Conservation (phyloP, 2,113 vertebrate genomes). For the Carollia perspicillata region DNA sequence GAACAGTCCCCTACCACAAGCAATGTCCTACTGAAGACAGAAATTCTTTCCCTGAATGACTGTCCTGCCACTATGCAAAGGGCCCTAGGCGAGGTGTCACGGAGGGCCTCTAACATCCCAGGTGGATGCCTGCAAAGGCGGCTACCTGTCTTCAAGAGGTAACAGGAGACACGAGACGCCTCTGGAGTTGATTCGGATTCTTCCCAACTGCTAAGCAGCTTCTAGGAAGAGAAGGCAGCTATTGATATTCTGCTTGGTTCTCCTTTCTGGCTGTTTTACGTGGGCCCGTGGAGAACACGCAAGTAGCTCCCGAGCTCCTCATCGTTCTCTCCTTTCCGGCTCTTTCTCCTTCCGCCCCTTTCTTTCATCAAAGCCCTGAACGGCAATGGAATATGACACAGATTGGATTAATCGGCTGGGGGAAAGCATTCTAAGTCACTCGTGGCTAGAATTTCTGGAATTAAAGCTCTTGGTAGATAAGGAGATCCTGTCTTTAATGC, state of each 20-base stretch:
- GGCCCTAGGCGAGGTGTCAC: not conserved
- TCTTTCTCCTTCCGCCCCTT: not conserved
- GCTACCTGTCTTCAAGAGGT: not conserved
- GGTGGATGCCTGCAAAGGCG: not conserved
- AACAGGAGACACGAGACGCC: not conserved
- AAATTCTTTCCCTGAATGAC: not conserved
- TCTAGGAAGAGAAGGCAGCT: not conserved
- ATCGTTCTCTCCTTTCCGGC: not conserved
- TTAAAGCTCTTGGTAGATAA: not conserved
- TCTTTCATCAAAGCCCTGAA: not conserved
- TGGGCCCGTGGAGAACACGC: not conserved
- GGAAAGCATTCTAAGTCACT: not conserved
- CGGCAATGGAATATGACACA: not conserved
- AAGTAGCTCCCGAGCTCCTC: not conserved
- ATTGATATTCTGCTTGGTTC: not conserved
- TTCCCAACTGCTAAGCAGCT: not conserved
- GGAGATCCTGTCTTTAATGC: not conserved
- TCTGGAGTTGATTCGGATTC: not conserved
- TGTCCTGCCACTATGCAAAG: not conserved
- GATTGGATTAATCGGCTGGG: not conserved
- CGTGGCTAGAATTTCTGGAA: constrained; percentile 3
- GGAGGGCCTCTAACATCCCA: not conserved
- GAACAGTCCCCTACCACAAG: not conserved
- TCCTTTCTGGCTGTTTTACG: not conserved
- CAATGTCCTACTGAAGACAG: no score